Evolutionary conservation across 1,140 invertebrate species (phyloP).

Genomic region (Pseudomyrmex sp.): DNA sequence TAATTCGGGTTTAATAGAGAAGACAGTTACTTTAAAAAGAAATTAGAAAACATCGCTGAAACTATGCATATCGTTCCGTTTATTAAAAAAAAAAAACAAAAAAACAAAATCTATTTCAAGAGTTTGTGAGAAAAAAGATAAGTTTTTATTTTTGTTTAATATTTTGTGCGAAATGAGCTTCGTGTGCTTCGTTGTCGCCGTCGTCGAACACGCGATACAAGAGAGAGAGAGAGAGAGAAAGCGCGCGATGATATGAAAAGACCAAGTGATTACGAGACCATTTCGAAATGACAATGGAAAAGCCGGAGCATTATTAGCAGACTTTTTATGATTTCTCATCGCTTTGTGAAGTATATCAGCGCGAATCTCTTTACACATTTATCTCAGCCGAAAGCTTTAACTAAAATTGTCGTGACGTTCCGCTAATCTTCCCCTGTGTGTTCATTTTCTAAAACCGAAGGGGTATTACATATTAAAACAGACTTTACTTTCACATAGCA

Average conservation of each 20-base stretch:
- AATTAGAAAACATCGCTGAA: too few relatives aligned
- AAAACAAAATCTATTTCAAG: too few relatives aligned
- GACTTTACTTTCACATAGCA: neutral
- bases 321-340: constrained; percentile 25
- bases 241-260: neutral
- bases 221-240: too few relatives aligned
- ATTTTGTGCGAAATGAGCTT: too few relatives aligned
- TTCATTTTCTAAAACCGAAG: neutral
- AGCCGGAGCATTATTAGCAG: neutral
- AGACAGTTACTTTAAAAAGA: too few relatives aligned
- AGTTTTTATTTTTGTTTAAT: too few relatives aligned
- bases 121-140: too few relatives aligned
- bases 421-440: constrained; percentile 6
- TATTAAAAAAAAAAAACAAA: too few relatives aligned
- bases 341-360: constrained; percentile 12
- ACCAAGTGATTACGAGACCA: neutral
- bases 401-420: neutral
- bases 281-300: neutral
- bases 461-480: constrained; percentile 33
- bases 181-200: too few relatives aligned
- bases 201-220: too few relatives aligned
- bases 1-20: too few relatives aligned
- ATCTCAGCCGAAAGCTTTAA: constrained; percentile 22
- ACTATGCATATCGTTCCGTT: too few relatives aligned
- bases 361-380: constrained; percentile 9